Conservation (phyloP, 2,113 vertebrate genomes). For the mouse (Mus musculus) region GRCm39 chr12:65990501-65991000, state of each 20-base stretch:
- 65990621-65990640: not conserved
- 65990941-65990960: not conserved
- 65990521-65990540: not conserved
- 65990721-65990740: not conserved
- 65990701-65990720: not conserved
- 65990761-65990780: not conserved
- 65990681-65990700: constrained; percentile 1
- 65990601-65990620: not conserved
- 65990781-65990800: not conserved
- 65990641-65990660: constrained; percentile 38
- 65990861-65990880: not conserved
- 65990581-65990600: not conserved
- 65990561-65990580: not conserved
- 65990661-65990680: constrained; percentile 1
- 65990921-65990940: not conserved
- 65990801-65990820: not conserved
- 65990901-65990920: not conserved
- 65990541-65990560: constrained; percentile 18
- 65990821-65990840: not conserved
- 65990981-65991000: not conserved
- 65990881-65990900: not conserved
- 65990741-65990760: not conserved
- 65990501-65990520: not conserved
- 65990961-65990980: not conserved
- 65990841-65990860: not conserved